Evolutionary conservation across 2,888 invertebrate species (phyloP).

Genomic region (Patella caerulea): DNA sequence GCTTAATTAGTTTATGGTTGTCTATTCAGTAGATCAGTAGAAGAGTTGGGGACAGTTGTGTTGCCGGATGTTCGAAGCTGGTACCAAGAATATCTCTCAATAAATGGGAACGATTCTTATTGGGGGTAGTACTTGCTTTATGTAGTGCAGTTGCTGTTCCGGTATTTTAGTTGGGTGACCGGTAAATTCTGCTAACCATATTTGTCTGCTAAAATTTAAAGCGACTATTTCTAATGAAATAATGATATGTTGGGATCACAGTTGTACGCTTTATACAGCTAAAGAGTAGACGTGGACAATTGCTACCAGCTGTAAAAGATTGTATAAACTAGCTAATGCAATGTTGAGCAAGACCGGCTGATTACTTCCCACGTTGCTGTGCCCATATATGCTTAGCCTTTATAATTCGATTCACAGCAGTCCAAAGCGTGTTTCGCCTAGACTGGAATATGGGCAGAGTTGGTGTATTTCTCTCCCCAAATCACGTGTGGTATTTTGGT

Average conservation of each 20-base stretch:
- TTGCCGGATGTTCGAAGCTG: constrained; percentile 25
- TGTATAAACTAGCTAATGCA: constrained; percentile 44
- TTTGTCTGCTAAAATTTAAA: constrained; percentile 37
- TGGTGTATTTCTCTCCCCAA: constrained; percentile 32
- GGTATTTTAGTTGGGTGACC: constrained; percentile 35
- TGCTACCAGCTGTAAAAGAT: constrained; percentile 43
- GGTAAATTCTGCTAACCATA: constrained; percentile 48
- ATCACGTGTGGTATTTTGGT: constrained; percentile 38
- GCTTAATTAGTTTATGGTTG: too few species aligned
- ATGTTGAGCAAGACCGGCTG: constrained; percentile 43
- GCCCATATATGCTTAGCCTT: constrained; percentile 41
- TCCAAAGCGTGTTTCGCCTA: constrained; percentile 39
- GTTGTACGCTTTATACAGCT: constrained; percentile 44
- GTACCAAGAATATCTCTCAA: constrained; percentile 42
- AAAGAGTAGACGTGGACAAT: constrained; percentile 46
- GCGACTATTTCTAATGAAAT: constrained; percentile 33
- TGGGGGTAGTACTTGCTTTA: constrained; percentile 34
- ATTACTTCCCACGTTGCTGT: constrained; percentile 34
- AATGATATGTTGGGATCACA: constrained; percentile 35
- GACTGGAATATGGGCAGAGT: constrained; percentile 18
- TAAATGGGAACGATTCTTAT: constrained; percentile 36
- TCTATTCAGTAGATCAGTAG: constrained; percentile 30
- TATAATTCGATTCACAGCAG: constrained; percentile 50
- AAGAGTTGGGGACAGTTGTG: constrained; percentile 15
- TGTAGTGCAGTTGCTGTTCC: constrained; percentile 32